Base-by-base conservation (phyloP, 2,113 vertebrate genomes). In the Centropristis striata region DNA sequence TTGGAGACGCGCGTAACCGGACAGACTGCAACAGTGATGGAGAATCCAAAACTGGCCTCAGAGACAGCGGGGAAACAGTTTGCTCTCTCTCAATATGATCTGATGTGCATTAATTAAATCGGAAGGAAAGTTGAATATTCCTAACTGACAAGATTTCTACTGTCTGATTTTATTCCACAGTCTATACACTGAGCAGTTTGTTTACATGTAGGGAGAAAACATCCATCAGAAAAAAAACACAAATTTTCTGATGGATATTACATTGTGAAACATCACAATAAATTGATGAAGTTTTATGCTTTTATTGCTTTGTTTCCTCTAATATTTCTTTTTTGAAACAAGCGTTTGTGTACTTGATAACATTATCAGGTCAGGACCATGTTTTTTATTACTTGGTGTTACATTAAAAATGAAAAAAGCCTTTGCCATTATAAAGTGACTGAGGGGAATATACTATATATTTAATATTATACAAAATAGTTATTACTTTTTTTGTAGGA, bases 21-120 rank as follows among this genome's bases (percentile, higher is more conserved):
- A 72, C 80, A 42, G 51, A 9, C 72, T 16, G 42, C 81, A 84
- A 90, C 92, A 96, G 95, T 63, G 96, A 97, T 79, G 96, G 95
- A 71, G 96, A 97, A 73, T 95, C 96, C n/a, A 94, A 94, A 94
- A 91, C 92, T 12, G 95, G 96, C 58, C 93, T 92, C 83, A 96
- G 95, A 51, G 95, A 95, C 67, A 83, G 87, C 3, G 94, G 94
- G 57, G 95, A 95, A 6, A 71, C 0, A 0, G 85, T 88, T 78
- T 93, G 90, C 82, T 77, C 8, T 37, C 2, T 13, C 8, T 49
- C 0, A n/a, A 1, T 16, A 9, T 61, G 13, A 70, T 12, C 42
- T 46, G n/a, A 15, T 63, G 61, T 41, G 2, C 55, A 42, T 53
- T 44, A 2, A 44, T 50, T 46, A 9, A 41, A 15, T 3, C 63